A percentile compares a stretch with the other conserved stretches of the same genome.
phyloP scores from a whole-genome alignment of 2,113 vertebrate genomes.

The Ochotona curzoniae region DNA sequence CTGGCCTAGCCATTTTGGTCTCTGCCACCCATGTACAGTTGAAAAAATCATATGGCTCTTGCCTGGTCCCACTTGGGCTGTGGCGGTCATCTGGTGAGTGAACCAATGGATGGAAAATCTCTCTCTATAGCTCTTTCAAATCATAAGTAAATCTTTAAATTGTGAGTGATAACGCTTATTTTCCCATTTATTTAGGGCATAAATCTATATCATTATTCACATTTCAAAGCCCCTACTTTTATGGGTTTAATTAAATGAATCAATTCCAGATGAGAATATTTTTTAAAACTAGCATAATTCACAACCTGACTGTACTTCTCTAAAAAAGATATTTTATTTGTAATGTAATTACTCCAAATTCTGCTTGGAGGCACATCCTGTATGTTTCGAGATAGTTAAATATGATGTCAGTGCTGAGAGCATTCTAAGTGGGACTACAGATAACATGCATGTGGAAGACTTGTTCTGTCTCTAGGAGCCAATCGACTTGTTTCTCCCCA shows the following conservation, averaged over 20 bases:
- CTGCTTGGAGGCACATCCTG: neutral
- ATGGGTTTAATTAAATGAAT: neutral
- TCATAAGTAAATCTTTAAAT: too few species aligned
- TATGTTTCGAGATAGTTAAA: too few species aligned
- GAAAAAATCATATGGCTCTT: too few species aligned
- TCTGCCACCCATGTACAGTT: too few species aligned
- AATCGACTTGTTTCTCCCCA: neutral
- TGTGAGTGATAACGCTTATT: neutral
- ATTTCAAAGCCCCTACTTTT: neutral
- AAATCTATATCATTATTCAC: neutral
- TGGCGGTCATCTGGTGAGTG: too few species aligned
- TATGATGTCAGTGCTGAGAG: too few species aligned
- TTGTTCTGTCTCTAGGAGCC: neutral
- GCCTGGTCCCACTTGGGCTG: too few species aligned
- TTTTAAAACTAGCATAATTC: neutral
- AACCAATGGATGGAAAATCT: too few species aligned
- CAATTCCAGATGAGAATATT: neutral
- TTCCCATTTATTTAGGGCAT: neutral
- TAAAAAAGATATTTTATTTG: neutral
- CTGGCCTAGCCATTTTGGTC: too few species aligned
- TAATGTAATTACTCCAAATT: neutral
- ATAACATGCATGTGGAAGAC: neutral
- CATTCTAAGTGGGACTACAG: too few species aligned
- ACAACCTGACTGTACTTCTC: neutral
- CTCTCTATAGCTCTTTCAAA: too few species aligned